A percentile compares a stretch with the other conserved stretches of the same genome.
These are phyloP conservation scores for Cactoblastis cactorum DNA, from an alignment of 2,888 invertebrate species.

Conservation along the genomic window DNA sequence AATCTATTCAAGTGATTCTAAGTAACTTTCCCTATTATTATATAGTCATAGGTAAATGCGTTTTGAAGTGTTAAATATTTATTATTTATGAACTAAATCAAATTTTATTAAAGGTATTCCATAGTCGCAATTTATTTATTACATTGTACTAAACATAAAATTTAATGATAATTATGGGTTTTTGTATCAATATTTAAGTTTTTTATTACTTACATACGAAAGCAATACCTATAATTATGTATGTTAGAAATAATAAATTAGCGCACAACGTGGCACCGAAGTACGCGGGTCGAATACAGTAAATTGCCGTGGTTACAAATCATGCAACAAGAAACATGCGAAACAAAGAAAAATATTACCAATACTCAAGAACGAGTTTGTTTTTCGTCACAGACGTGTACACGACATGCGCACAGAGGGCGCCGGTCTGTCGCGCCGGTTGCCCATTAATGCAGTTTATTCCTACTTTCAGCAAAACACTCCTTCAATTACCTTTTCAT, in stretches of 20 bases:
- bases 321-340: background rate
- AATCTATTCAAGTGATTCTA: conserved; percentile 27
- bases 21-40: background rate
- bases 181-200: too few relatives aligned
- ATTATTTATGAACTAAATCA: too few relatives aligned
- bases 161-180: too few relatives aligned
- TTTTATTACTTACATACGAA: too few relatives aligned
- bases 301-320: background rate
- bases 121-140: too few relatives aligned
- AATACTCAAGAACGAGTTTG: background rate
- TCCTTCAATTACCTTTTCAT: conserved; percentile 28
- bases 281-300: too few relatives aligned
- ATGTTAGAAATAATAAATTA: background rate
- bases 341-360: too few relatives aligned
- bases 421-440: conserved; percentile 47
- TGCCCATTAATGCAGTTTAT: conserved; percentile 55
- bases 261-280: background rate
- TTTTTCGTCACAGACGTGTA: background rate
- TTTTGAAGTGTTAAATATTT: background rate
- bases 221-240: too few relatives aligned
- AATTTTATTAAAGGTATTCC: too few relatives aligned
- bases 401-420: conserved; percentile 28
- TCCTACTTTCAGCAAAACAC: conserved; percentile 39
- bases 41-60: background rate
- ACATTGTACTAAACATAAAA: too few relatives aligned